These are phyloP conservation scores for Clarias magur DNA, from an alignment of 2,113 vertebrate genomes.

Conservation along the genomic window DNA sequence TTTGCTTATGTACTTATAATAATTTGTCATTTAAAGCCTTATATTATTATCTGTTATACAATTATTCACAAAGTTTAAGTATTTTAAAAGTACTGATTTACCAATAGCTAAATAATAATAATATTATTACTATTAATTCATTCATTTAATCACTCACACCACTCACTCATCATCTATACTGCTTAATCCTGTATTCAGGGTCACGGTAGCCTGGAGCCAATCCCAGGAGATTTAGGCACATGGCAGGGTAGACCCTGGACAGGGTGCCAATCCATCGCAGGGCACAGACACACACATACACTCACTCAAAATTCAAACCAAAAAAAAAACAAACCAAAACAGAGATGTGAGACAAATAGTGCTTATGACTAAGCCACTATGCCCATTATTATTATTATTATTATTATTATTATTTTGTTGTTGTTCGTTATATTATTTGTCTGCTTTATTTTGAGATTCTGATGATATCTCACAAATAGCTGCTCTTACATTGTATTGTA, in stretches of 20 bases:
- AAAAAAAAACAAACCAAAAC: too few species aligned
- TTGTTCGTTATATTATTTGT: background rate
- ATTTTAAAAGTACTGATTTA: background rate
- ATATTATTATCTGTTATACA: conserved; percentile 23
- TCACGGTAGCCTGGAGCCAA: too few species aligned
- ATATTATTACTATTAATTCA: background rate
- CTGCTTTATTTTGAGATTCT: background rate
- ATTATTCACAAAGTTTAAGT: background rate
- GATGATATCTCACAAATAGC: background rate
- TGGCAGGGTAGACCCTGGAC: too few species aligned
- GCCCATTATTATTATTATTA: background rate
- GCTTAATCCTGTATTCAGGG: too few species aligned
- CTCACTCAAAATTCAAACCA: too few species aligned
- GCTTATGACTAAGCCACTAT: background rate
- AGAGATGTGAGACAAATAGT: too few species aligned
- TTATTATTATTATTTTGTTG: background rate
- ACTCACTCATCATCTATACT: too few species aligned
- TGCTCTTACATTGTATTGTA: background rate
- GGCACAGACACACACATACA: too few species aligned
- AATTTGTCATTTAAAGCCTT: background rate
- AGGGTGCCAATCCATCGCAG: too few species aligned
- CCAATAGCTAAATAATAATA: background rate
- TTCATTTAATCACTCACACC: too few species aligned
- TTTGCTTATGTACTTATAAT: background rate
- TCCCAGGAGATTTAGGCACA: too few species aligned